Conservation (phyloP, 2,888 invertebrate species). For the Pterobdella sp. region DNA sequence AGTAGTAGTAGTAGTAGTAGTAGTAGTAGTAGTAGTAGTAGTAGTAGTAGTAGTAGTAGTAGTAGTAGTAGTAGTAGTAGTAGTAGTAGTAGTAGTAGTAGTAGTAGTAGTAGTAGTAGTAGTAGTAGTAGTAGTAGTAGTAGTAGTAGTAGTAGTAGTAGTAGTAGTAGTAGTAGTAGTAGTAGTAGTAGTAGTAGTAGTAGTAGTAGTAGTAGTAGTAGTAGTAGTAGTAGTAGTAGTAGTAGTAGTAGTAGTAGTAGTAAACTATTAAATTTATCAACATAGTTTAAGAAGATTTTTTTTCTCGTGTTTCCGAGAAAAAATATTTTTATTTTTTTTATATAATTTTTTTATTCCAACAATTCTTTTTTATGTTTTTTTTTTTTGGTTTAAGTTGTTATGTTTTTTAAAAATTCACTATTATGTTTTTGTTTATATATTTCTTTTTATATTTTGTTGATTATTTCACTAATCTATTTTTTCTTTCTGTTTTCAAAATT, state of each 20-base stretch:
- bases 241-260: slow-evolving; percentile 25
- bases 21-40: slow-evolving; percentile 15
- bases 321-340: no score
- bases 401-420: no score
- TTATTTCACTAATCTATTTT: no score
- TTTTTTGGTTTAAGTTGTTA: no score
- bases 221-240: slow-evolving; percentile 27
- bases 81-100: slow-evolving; percentile 31
- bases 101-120: slow-evolving; percentile 31
- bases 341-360: no score
- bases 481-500: no score
- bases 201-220: slow-evolving; percentile 27
- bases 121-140: slow-evolving; percentile 31
- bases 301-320: no score
- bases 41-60: slow-evolving; percentile 28
- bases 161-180: slow-evolving; percentile 27
- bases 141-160: slow-evolving; percentile 30
- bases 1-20: slow-evolving; percentile 20
- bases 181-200: slow-evolving; percentile 28
- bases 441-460: no score
- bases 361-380: no score
- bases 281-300: no score
- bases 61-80: slow-evolving; percentile 31
- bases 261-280: slow-evolving; percentile 9
- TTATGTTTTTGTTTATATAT: no score